Evolutionary conservation across 1,140 invertebrate species (phyloP).

Genomic region (Ceratina calcarata): DNA sequence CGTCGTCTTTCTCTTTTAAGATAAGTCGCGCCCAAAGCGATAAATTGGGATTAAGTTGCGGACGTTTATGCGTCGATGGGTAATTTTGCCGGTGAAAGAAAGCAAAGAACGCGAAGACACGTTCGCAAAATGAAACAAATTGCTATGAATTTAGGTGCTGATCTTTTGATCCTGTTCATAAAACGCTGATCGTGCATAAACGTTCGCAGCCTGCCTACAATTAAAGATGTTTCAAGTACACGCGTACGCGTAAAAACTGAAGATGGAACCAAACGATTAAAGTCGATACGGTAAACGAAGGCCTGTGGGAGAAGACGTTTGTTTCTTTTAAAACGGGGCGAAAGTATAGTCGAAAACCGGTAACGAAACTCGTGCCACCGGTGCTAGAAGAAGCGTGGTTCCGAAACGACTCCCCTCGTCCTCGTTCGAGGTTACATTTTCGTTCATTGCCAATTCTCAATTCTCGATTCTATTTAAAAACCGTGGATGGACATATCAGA

Average conservation of each 20-base stretch:
- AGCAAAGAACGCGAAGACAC: too few relatives aligned
- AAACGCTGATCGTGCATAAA: too few relatives aligned
- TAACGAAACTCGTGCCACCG: slow-evolving; percentile 22
- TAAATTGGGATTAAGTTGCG: too few relatives aligned
- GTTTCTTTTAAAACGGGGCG: too few relatives aligned
- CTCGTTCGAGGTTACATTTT: background rate
- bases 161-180: too few relatives aligned
- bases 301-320: background rate
- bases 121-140: too few relatives aligned
- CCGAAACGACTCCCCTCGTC: background rate
- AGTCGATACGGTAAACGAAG: background rate
- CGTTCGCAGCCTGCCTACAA: too few relatives aligned
- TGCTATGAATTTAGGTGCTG: too few relatives aligned
- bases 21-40: slow-evolving; percentile 14
- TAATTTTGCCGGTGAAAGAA: too few relatives aligned
- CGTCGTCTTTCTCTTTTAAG: slow-evolving; percentile 4
- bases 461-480: slow-evolving; percentile 14
- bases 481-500: background rate
- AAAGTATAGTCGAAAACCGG: background rate
- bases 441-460: slow-evolving; percentile 37
- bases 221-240: background rate
- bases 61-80: too few relatives aligned
- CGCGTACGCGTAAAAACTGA: background rate
- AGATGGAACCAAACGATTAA: background rate
- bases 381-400: slow-evolving; percentile 37